Base-by-base conservation (phyloP, 2,888 invertebrate genomes). In the Andrena bucephala region DNA sequence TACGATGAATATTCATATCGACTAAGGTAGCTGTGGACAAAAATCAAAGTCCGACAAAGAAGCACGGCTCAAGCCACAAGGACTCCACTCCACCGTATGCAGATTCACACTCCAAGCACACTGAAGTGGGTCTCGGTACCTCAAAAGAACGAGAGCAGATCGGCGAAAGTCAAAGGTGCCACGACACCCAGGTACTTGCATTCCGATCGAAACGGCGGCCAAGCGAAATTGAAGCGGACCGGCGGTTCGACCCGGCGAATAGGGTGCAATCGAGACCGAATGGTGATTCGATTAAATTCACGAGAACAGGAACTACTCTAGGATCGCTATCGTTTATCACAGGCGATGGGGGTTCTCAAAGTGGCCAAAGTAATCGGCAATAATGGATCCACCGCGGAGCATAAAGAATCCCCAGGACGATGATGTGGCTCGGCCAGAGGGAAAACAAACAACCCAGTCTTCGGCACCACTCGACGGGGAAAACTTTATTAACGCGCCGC, bases 291-390 rank as follows among this genome's bases (percentile, higher is more conserved):
- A 70, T 78, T 77, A 65, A 79, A 79, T 70, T 27, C 57, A 75
- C 29, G 66, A 8, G 52, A 36, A 48, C n/a, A 59, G 27, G 59
- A 65, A 42, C 36, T 60, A 8, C 66, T 54, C 42, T 62, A 27
- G 20, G 50, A 52, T 66, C 52, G 59, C 13, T 77, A 69, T 48
- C 66, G 33, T 77, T 52, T 77, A 20, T 54, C 54, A 66, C 33
- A 63, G 33, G 16, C 57, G 27, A 48, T 33, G 33, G 42, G 68
- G 24, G 42, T 57, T 69, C 42, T 16, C 50, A 65, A 72, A 78
- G 63, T 68, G 75, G 74, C 27, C 48, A 48, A 75, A 50, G 67
- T 77, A 77, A 63, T 81, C 67, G 80, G 57, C 67, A 63, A 63
- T 79, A 76, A 76, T 76, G 59, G 65, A 70, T 70, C 29, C 36